Base-by-base conservation (phyloP, 2,113 vertebrate species). In the Rhinolophus sinicus region DNA sequence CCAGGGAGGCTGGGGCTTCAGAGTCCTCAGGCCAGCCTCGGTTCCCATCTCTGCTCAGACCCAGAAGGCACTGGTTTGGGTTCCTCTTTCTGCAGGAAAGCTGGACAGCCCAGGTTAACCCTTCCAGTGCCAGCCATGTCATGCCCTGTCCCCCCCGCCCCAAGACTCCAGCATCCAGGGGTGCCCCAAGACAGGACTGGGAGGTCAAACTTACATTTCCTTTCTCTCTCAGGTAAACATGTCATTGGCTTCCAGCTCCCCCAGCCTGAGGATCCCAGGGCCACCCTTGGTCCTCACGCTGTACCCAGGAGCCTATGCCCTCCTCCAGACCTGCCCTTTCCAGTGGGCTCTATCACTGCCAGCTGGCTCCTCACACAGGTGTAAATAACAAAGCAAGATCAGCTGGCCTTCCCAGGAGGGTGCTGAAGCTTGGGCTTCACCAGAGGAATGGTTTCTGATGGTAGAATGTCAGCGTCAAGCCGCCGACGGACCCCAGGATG, bases 401-500 rank as follows among this genome's bases (percentile, higher is more conserved):
- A 81, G 52, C 72, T 24, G 15, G 19, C 30, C 44, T 67, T 65
- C 58, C 80, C 24, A 33, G 58, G 33, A 62, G 81, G 54, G 65
- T 12, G 73, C 91, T 16, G 21, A 16, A 88, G 24, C 90, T 19
- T 8, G 47, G 87, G 35, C 52, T 93, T 91, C 28, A 15, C 67
- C 72, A 28, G 28, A 75, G 44, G 13, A 52, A 13, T 6, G 30
- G 52, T 18, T 65, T 81, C 56, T 62, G 30, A 33, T 0, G 24
- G 56, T n/a, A n/a, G 38, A 44, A n/a, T 7, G 13, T 11, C 14
- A 4, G 15, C 19, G 52, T 18, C 60, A 30, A 26, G 60, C 60
- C 5, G 28, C 60, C 0, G 2, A 54, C 3, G 35, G n/a, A 10
- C 35, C 33, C 69, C 6, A 2, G 6, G 38, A 0, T 2, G 3